These are phyloP conservation scores for Andinoacara biseriatus DNA, from an alignment of 2,113 vertebrate species.

Conservation along the genomic window DNA sequence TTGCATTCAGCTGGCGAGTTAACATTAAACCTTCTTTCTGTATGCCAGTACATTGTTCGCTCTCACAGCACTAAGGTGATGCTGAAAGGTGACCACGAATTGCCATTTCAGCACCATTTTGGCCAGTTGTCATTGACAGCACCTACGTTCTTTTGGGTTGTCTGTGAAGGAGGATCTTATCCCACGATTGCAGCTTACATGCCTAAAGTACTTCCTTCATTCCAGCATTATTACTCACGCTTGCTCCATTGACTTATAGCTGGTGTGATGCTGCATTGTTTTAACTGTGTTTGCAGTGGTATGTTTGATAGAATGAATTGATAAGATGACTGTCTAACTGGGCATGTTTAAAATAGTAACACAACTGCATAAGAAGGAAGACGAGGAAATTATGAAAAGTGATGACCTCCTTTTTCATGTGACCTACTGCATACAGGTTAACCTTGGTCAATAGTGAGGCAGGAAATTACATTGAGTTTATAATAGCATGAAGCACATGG, in stretches of 20 bases:
- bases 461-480: slow-evolving; percentile 1
- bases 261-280: slow-evolving; percentile 20
- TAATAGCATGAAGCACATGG: slow-evolving; percentile 11
- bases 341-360: not conserved
- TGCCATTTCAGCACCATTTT: not conserved
- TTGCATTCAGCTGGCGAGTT: not conserved
- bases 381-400: not conserved
- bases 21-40: not conserved
- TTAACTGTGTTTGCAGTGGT: not conserved
- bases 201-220: slow-evolving; percentile 57
- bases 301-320: slow-evolving; percentile 24
- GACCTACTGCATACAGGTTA: slow-evolving; percentile 2
- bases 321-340: slow-evolving; percentile 17
- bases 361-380: not conserved
- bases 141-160: not conserved
- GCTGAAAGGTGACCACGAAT: not conserved
- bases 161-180: slow-evolving; percentile 38
- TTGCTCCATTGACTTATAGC: slow-evolving; percentile 15
- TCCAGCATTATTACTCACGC: slow-evolving; percentile 39
- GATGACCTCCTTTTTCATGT: slow-evolving; percentile 28
- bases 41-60: not conserved
- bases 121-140: not conserved
- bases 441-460: not conserved
- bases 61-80: not conserved
- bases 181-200: slow-evolving; percentile 44